Evolutionary conservation across 2,113 vertebrate genomes (phyloP).

Genomic region (Porphyrio hochstetteri): DNA sequence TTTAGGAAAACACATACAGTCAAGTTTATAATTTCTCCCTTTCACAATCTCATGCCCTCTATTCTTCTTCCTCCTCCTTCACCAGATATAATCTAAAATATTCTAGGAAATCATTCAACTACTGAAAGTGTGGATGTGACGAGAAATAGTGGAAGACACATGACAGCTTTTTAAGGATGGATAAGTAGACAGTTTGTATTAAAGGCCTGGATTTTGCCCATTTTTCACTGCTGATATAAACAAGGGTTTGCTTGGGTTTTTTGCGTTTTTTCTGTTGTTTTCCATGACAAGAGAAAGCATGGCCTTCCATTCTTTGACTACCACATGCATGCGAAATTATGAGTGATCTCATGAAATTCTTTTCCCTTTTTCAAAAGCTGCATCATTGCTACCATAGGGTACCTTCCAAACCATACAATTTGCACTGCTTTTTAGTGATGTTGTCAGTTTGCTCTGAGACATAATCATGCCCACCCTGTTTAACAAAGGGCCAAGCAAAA

Average conservation of each 20-base stretch:
- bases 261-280: not conserved
- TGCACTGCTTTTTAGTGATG: not conserved
- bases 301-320: not conserved
- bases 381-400: not conserved
- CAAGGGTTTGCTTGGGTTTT: too few species aligned
- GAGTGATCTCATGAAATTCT: accelerated
- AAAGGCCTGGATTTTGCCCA: not conserved
- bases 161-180: not conserved
- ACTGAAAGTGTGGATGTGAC: not conserved
- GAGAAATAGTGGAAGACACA: not conserved
- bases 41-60: not conserved
- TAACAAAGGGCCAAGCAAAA: not conserved
- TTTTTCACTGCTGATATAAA: not conserved
- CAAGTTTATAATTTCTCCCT: not conserved
- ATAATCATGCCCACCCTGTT: too few species aligned
- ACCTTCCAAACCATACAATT: not conserved
- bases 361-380: not conserved
- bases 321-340: not conserved
- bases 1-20: not conserved
- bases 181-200: not conserved
- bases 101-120: not conserved
- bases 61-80: not conserved
- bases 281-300: not conserved
- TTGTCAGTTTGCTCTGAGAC: not conserved
- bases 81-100: not conserved